Conservation (phyloP, 2,113 vertebrate genomes). For the Stigmatopora nigra region DNA sequence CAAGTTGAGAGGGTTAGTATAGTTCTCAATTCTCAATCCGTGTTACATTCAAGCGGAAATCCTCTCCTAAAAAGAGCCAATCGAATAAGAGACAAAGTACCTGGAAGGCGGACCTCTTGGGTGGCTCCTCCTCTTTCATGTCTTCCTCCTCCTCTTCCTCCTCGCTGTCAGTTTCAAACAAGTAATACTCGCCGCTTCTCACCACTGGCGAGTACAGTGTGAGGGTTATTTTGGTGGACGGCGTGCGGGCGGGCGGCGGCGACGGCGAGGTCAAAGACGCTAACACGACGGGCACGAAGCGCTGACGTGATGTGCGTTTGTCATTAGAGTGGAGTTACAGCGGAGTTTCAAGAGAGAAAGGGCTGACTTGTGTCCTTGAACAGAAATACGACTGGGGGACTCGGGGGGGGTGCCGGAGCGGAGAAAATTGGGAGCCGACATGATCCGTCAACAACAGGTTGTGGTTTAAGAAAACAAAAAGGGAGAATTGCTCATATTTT, state of each 20-base stretch:
- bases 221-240: constrained; percentile 8
- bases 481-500: background rate
- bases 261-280: background rate
- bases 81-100: constrained; percentile 51
- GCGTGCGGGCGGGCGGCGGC: background rate
- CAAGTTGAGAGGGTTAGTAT: constrained; percentile 80
- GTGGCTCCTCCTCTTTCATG: constrained; percentile 83
- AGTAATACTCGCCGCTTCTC: constrained; percentile 99
- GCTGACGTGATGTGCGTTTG: constrained; percentile 12
- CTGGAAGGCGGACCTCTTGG: constrained; percentile 92
- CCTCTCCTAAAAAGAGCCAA: background rate
- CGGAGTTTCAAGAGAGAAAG: constrained; percentile 51
- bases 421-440: constrained; percentile 69
- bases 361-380: constrained; percentile 98
- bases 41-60: background rate
- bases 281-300: constrained; percentile 17
- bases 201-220: constrained; percentile 80
- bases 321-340: constrained; percentile 32
- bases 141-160: constrained; percentile 91
- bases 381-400: constrained; percentile 64
- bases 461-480: background rate
- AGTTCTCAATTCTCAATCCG: constrained; percentile 59
- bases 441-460: constrained; percentile 53
- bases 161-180: constrained; percentile 99
- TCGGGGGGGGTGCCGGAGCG: constrained; percentile 56